Base-by-base conservation (phyloP, 1,140 invertebrate species). In the Nilaparvata lugens region DNA sequence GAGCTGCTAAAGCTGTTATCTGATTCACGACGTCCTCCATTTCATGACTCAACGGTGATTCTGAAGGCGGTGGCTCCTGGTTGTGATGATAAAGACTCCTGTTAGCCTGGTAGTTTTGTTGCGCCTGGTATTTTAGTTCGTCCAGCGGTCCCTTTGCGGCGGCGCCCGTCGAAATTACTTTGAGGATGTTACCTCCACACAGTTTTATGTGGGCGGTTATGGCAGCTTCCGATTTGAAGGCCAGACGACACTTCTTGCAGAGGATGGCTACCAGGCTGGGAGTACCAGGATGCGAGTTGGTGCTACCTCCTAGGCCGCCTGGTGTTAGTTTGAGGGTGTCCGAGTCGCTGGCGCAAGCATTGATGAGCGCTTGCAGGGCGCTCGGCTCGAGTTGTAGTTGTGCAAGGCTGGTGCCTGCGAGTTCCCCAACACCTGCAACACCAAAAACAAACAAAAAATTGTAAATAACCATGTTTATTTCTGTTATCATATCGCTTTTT, bases 21-120 rank as follows among this genome's bases (percentile, higher is more conserved):
- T 89, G 87, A 70, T 89, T 89, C 25, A 89, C 87, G 52, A 89
- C 87, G 71, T 88, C 85, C 70, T 88, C 87, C 85, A 89, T 89
- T 70, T 88, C 85, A 73, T 87, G 83, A 40, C 81, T 82, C 2
- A 89, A 76, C 1, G 66, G 66, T 4, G 59, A 88, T 75, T 16
- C 64, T 66, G 9, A 35, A 19, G 21, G 65, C 58, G 38, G 63
- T 62, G 71, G 38, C 66, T 65, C 43, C 65, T 69, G 21, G 58
- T 57, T 43, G 63, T 35, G 31, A 6, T 35, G 31, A 6, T 11
- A 9, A 2, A 35, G 31, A 11, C 31, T 35, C 65, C 23, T 67
- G 71, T 7, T 65, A 64, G 24, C 64, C 69, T 28, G 65, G 63
- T 52, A 35, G 31, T 4, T 35, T 35, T 35, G n/a, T n/a, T n/a